Conservation (phyloP, 2,888 invertebrate species). For the Deilephila porcellus region DNA sequence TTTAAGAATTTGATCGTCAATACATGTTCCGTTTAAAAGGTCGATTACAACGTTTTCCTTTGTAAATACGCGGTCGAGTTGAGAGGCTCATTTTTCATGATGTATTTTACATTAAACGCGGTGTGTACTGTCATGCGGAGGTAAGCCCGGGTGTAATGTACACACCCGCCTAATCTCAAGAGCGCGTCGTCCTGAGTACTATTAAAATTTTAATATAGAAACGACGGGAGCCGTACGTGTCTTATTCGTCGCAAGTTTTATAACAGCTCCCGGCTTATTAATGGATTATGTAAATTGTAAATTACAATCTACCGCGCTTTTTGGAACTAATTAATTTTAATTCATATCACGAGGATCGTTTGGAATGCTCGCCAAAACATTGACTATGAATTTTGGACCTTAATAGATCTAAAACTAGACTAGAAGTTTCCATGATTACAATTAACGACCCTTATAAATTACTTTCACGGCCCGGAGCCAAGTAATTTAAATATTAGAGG, state of each 20-base stretch:
- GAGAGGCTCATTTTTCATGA: neutral
- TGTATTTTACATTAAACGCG: constrained; percentile 1
- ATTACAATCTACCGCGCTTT: constrained; percentile 41
- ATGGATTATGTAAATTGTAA: constrained; percentile 58
- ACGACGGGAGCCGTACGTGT: constrained; percentile 45
- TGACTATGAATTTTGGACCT: constrained; percentile 13
- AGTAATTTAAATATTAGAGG: constrained; percentile 12
- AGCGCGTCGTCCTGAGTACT: constrained; percentile 48
- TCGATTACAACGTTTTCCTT: neutral
- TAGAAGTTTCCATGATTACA: constrained; percentile 11
- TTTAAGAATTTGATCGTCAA: no score
- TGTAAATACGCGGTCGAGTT: neutral
- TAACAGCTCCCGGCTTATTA: constrained; percentile 55
- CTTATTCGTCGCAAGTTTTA: constrained; percentile 53
- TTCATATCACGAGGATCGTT: constrained; percentile 34
- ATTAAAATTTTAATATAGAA: constrained; percentile 63
- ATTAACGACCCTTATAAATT: constrained; percentile 19
- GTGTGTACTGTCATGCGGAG: neutral
- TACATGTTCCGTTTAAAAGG: no score
- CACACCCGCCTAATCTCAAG: constrained; percentile 51
- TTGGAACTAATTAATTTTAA: constrained; percentile 43
- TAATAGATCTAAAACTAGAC: constrained; percentile 15
- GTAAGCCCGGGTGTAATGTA: constrained; percentile 13
- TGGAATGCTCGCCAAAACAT: neutral
- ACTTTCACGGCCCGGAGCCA: constrained; percentile 34